phyloP scores from a whole-genome alignment of 1,140 invertebrate genomes.

The Aporrectodea caliginosa region DNA sequence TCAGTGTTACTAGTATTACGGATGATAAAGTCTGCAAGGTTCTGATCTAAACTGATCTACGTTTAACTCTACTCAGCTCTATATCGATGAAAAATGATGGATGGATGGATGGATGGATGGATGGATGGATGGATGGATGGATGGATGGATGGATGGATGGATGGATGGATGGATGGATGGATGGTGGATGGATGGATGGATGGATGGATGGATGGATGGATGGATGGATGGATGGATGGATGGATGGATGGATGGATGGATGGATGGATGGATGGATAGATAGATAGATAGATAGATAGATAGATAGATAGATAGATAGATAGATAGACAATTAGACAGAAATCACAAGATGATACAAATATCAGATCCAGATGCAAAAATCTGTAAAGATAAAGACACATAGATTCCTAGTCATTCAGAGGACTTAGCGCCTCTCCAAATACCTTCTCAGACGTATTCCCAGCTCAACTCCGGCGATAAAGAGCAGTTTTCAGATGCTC shows the following conservation, averaged over 20 bases:
- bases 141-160: not conserved
- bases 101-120: not conserved
- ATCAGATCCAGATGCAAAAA: not conserved
- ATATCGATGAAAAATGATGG: not conserved
- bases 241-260: conserved; percentile 11
- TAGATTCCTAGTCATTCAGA: not conserved
- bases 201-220: conserved; percentile 8
- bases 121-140: not conserved
- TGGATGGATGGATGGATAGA: conserved; percentile 2
- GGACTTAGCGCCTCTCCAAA: not conserved
- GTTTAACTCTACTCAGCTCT: no score
- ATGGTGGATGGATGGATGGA: not conserved
- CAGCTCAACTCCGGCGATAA: not conserved
- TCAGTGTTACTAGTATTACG: no score
- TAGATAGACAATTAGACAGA: no score
- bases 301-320: not conserved
- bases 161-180: no score
- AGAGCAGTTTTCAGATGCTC: no score
- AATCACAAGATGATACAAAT: not conserved
- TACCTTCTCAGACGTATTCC: not conserved
- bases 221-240: conserved; percentile 11
- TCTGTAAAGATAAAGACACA: not conserved
- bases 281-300: not conserved
- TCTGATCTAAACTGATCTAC: no score
- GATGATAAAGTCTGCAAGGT: no score